Evolutionary conservation across 2,797 vertebrate species (phyloP).

Genomic region (Clarias fuscus): DNA sequence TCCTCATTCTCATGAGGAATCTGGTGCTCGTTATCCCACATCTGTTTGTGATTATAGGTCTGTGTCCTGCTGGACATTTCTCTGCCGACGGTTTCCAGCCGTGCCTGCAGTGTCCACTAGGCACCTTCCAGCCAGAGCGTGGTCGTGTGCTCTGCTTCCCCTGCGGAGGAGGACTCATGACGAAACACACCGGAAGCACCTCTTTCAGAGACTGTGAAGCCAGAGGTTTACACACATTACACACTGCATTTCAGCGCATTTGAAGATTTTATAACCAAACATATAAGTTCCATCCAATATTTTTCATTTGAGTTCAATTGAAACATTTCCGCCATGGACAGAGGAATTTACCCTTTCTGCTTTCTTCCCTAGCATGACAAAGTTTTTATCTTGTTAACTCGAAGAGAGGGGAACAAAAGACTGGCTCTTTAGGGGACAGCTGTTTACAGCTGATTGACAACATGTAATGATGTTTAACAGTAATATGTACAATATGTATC

Average conservation of each 20-base stretch:
- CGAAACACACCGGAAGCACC: slow-evolving; percentile 81
- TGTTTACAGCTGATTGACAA: no score
- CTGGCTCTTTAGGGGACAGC: no score
- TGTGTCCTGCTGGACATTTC: slow-evolving; percentile 88
- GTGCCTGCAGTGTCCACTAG: slow-evolving; percentile 81
- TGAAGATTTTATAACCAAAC: no score
- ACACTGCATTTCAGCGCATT: no score
- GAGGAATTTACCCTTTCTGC: background rate
- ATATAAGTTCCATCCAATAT: background rate
- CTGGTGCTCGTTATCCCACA: background rate
- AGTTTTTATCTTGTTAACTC: background rate
- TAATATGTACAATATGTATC: no score
- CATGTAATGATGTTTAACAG: no score
- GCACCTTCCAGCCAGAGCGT: slow-evolving; percentile 86
- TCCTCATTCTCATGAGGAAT: background rate
- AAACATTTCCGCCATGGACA: background rate
- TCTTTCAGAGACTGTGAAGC: slow-evolving; percentile 95
- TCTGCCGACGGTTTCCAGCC: slow-evolving; percentile 89
- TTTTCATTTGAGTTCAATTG: background rate
- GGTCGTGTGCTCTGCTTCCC: slow-evolving; percentile 90
- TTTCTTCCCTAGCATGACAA: background rate
- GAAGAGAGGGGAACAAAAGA: no score
- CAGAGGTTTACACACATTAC: slow-evolving; percentile 77
- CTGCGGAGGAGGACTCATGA: slow-evolving; percentile 91
- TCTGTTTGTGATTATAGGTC: slow-evolving; percentile 73